Percentiles rank a stretch among this genome's conserved stretches.
Conservation (phyloP, 2,797 vertebrate genomes). For the Bryconaethiops microstoma region DNA sequence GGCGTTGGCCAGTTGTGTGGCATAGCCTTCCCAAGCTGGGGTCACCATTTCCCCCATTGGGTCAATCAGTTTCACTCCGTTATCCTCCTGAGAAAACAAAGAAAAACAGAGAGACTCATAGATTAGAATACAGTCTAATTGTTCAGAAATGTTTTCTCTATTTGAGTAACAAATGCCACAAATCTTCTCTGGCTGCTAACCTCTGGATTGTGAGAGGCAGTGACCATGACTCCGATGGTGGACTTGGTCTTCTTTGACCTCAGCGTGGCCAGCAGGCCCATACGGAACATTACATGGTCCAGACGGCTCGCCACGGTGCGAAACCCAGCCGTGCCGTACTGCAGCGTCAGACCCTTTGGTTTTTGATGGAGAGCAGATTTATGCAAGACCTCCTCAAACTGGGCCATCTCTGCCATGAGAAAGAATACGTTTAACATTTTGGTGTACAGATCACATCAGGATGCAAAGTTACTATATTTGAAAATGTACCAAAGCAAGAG, state of each 20-base stretch:
- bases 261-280: constrained; percentile 88
- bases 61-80: constrained; percentile 93
- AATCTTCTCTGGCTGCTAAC: constrained; percentile 64
- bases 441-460: neutral
- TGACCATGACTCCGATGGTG: constrained; percentile 94
- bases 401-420: constrained; percentile 75
- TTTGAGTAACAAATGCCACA: neutral
- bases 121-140: neutral
- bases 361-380: constrained; percentile 79
- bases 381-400: constrained; percentile 74
- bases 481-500: neutral
- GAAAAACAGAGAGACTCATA: neutral
- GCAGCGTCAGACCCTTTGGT: constrained; percentile 80
- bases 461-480: neutral
- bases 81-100: constrained; percentile 83
- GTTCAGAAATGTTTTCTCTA: neutral
- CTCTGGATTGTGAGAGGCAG: constrained; percentile 97
- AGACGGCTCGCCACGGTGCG: constrained; percentile 81
- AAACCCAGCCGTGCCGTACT: constrained; percentile 95
- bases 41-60: constrained; percentile 95
- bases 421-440: constrained; percentile 57
- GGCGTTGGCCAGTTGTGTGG: constrained; percentile 87
- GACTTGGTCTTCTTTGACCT: constrained; percentile 84
- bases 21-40: constrained; percentile 87
- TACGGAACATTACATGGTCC: constrained; percentile 93